Percentiles rank a stretch among this genome's conserved stretches.
phyloP scores from a whole-genome alignment of 2,113 vertebrate species.

The Uria lomvia region DNA sequence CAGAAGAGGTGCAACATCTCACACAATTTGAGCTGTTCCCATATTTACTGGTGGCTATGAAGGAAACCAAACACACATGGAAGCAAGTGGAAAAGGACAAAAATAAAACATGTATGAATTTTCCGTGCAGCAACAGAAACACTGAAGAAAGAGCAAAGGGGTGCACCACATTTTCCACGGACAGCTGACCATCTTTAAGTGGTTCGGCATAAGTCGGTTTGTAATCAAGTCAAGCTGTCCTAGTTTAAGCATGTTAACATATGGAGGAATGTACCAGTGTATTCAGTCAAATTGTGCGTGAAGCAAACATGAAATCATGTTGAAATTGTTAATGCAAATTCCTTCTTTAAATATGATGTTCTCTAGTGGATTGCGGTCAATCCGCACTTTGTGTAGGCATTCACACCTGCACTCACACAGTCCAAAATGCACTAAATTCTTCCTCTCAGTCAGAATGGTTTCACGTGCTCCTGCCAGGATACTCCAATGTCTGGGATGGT shows the following conservation, averaged over 20 bases:
- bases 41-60: background rate
- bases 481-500: background rate
- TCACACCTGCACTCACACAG: constrained; percentile 5
- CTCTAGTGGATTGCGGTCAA: constrained; percentile 1
- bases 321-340: constrained; percentile 34
- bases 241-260: background rate
- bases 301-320: constrained; percentile 14
- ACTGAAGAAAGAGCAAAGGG: background rate
- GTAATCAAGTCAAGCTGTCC: constrained; percentile 20
- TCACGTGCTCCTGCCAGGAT: background rate
- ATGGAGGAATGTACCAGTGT: background rate
- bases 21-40: background rate
- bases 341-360: background rate
- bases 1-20: background rate
- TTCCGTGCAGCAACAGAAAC: background rate
- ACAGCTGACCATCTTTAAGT: background rate
- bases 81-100: background rate
- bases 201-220: background rate
- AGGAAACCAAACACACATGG: background rate
- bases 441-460: background rate
- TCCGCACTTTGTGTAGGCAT: background rate
- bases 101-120: background rate
- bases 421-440: background rate
- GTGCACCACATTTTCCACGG: background rate
- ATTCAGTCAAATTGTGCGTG: background rate